Percentiles rank a stretch among this genome's conserved stretches.
phyloP scores from a whole-genome alignment of 1,140 invertebrate genomes.

The Lepeophtheirus salmonis region DNA sequence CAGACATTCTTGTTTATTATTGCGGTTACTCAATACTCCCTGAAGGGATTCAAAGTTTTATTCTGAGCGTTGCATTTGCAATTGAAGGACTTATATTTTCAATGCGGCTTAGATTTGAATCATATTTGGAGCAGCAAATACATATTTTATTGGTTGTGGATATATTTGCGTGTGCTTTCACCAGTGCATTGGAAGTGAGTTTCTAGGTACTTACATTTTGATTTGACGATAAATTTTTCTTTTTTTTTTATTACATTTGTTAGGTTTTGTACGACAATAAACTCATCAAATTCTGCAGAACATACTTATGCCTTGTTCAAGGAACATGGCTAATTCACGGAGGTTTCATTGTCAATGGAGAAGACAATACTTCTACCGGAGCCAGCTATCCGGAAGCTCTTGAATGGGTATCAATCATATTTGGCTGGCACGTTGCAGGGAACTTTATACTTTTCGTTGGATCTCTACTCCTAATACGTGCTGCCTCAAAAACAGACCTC shows the following conservation, averaged over 20 bases:
- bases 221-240: not conserved
- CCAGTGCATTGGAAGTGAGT: constrained; percentile 26
- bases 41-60: constrained; percentile 26
- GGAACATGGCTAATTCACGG: constrained; percentile 30
- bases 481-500: not conserved
- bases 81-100: constrained; percentile 29
- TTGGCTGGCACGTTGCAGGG: not conserved
- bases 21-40: constrained; percentile 26
- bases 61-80: constrained; percentile 28
- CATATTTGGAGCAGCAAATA: constrained; percentile 23
- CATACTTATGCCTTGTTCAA: constrained; percentile 25
- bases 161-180: constrained; percentile 26
- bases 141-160: constrained; percentile 24
- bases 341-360: constrained; percentile 22
- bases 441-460: not conserved
- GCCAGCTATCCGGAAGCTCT: not conserved
- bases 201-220: not conserved
- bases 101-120: constrained; percentile 22
- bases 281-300: constrained; percentile 26
- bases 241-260: not conserved
- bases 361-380: not conserved
- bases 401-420: not conserved
- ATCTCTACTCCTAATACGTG: not conserved
- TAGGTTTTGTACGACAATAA: constrained; percentile 27
- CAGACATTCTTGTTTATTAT: constrained; percentile 29